A percentile compares a stretch with the other conserved stretches of the same genome.
phyloP scores from a whole-genome alignment of 1,140 invertebrate genomes.

The Drosophila funebris region DNA sequence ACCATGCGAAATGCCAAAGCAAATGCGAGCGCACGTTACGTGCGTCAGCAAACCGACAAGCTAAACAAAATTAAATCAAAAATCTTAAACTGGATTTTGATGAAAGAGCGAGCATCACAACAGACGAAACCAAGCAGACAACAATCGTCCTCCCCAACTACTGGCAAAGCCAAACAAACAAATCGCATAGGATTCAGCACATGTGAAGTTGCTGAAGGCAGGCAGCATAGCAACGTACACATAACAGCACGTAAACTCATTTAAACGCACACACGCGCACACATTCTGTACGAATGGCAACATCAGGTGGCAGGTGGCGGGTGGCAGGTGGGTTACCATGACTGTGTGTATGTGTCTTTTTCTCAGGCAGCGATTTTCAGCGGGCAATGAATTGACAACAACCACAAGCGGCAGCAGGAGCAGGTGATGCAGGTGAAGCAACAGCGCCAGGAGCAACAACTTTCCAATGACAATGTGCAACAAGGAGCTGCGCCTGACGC shows the following conservation, averaged over 20 bases:
- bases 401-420: constrained; percentile 6
- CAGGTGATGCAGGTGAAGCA: too few species aligned
- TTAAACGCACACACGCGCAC: constrained; percentile 45
- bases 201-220: constrained; percentile 16
- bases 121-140: constrained; percentile 34
- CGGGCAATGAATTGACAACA: constrained; percentile 32
- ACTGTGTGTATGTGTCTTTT: constrained; percentile 46
- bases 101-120: constrained; percentile 22
- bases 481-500: constrained; percentile 44
- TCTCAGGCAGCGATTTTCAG: constrained; percentile 36
- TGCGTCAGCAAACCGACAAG: constrained; percentile 49
- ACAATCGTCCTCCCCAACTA: constrained; percentile 50
- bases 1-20: constrained; percentile 27
- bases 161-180: constrained; percentile 63
- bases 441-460: constrained; percentile 12
- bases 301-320: background rate
- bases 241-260: constrained; percentile 66
- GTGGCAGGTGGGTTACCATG: constrained; percentile 46
- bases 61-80: constrained; percentile 76
- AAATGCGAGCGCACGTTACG: constrained; percentile 31
- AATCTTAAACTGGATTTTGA: constrained; percentile 80
- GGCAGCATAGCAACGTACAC: constrained; percentile 23
- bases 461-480: constrained; percentile 17
- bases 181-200: constrained; percentile 41
- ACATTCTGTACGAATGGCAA: background rate